Evolutionary conservation across 2,888 invertebrate genomes (phyloP), one percentile per base, ranked within the genome.

Genomic region (Leptopilina myrica): DNA sequence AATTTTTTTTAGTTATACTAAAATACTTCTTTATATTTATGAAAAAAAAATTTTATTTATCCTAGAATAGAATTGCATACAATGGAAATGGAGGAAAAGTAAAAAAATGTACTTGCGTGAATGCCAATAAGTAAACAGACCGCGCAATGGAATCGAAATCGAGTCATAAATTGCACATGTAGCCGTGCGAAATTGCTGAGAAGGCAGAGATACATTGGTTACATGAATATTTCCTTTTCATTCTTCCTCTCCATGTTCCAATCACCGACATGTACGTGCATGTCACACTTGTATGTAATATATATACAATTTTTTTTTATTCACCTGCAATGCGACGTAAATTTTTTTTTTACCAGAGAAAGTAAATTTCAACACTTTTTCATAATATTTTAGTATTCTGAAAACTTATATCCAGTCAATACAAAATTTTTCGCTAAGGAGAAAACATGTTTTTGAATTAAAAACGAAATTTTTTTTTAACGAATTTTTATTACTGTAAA

Each of bases 131-230:
- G 86, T 85, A 86, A 86, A 86, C 84, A 86, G 84, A 85, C 85
- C 82, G 82, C 82, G 84, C 86, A 87, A 87, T 88, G 87, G 86
- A 87, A 87, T 87, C 85, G 86, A 85, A 86, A 88, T 87, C 85
- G 86, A 83, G 82, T 85, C 85, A 87, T 88, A 88, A 87, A 88
- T 88, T 84, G 85, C 80, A 81, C 80, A 86, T 84, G 85, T 84
- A 84, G 77, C 78, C 65, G 82, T 80, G 81, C 84, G 80, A 84
- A 85, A 85, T 84, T 84, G 84, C 81, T 82, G 84, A 83, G 83
- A 80, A 84, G 78, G 84, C 84, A 84, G 81, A 84, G 80, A 82
- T 81, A 81, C 79, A 78, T 73, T 33, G 73, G 53, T 73, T 49
- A n/a, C 73, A 53, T 73, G 8, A 14, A 73, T 73, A 73, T 73